Base-by-base conservation (phyloP, 2,113 vertebrate genomes). In the Rostratula benghalensis region DNA sequence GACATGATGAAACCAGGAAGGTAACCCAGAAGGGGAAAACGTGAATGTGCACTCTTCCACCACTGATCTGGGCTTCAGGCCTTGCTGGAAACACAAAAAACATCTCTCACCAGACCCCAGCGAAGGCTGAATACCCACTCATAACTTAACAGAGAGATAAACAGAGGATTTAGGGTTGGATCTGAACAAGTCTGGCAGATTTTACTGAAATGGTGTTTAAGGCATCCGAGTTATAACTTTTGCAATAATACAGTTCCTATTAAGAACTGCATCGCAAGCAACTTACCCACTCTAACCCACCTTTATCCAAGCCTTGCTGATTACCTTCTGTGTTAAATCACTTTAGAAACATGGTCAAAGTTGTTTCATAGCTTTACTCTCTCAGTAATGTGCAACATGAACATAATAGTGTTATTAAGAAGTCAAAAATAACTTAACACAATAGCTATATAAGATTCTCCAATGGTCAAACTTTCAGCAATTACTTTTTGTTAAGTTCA, bases 371-470 rank as follows among this genome's bases (percentile, higher is more conserved):
- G 93, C 95, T 98, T 98, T 98, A 98, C 98, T 98, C 90, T 97
- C 94, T 97, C 96, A 89, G 78, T 97, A 97, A 98, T 98, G 97
- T 98, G 98, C 98, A 98, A 97, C 96, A 98, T 92, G 96, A 98
- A 98, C 97, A 98, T 95, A 97, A 97, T 97, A 97, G 98, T 98
- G 97, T 98, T 97, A 97, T 97, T 97, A 95, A 97, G 94, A 97
- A 97, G 85, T 97, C 95, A 97, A 97, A 97, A 98, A 98, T 98
- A 98, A 97, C 96, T 98, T 98, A 98, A 98, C 96, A 98, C 95
- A 94, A 92, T 86, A 97, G 86, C 97, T 95, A 96, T 95, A 92
- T 91, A 97, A 96, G 96, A 97, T 94, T 94, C 93, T 97, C 90
- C 90, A 95, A 97, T 77, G 90, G 95, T 97, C 95, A 98, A 97